Conservation (phyloP, 2,797 vertebrate species). For the Hemitrygon akajei region DNA sequence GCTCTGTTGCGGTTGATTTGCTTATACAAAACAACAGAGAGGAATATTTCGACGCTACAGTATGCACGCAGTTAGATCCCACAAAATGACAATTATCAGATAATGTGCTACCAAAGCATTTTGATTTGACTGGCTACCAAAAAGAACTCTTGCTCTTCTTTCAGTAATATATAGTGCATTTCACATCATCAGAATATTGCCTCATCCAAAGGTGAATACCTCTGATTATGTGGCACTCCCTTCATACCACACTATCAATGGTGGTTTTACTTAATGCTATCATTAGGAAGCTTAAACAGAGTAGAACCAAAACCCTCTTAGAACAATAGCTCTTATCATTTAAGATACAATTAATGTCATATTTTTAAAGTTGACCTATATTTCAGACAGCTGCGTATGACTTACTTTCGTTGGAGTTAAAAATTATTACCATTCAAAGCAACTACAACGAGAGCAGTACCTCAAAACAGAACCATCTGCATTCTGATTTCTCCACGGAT, state of each 20-base stretch:
- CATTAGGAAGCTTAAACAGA: neutral
- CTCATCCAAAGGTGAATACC: neutral
- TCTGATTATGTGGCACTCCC: neutral
- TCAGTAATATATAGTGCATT: neutral
- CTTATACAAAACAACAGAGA: no score
- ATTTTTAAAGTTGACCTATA: neutral
- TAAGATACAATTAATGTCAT: neutral
- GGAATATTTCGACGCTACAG: neutral
- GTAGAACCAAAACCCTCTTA: neutral
- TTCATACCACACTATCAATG: neutral
- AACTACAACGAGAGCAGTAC: neutral
- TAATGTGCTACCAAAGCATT: neutral
- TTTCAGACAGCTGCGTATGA: neutral
- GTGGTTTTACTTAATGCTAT: neutral
- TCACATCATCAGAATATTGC: neutral
- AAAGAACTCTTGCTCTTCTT: neutral
- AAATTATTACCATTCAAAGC: neutral
- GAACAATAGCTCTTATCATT: neutral
- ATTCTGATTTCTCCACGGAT: neutral
- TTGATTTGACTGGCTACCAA: neutral
- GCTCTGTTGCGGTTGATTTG: no score
- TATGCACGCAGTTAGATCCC: neutral
- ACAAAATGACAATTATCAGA: neutral
- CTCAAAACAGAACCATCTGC: neutral
- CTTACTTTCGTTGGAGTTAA: neutral